Evolutionary conservation across 2,888 invertebrate genomes (phyloP).

Genomic region (Brachypterus glaber): DNA sequence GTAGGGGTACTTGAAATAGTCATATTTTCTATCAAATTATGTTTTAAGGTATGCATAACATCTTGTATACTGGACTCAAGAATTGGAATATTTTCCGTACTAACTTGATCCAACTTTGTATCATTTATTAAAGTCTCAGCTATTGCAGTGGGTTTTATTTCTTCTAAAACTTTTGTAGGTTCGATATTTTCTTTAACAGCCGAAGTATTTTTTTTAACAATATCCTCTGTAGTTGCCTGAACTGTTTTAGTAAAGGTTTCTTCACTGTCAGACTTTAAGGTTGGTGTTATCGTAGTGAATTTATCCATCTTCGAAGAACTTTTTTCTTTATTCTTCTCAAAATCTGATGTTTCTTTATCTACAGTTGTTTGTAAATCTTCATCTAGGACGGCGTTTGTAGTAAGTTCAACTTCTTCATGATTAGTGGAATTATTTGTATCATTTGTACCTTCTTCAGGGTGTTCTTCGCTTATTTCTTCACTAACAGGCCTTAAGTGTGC

Average conservation of each 20-base stretch:
- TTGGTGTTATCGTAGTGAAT: conserved; percentile 26
- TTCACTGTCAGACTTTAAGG: conserved; percentile 21
- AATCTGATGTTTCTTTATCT: conserved; percentile 29
- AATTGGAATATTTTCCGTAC: too few species aligned
- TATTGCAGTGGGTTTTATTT: neutral
- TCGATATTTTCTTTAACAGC: conserved; percentile 11
- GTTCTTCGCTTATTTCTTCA: conserved; percentile 29
- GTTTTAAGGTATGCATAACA: conserved; percentile 29
- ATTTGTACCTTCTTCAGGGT: conserved; percentile 26
- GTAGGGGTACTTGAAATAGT: conserved; percentile 36
- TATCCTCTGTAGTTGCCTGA: neutral
- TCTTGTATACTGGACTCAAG: conserved; percentile 42
- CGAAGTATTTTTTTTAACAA: conserved; percentile 15
- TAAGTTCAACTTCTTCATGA: conserved; percentile 24
- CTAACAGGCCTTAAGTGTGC: conserved; percentile 32
- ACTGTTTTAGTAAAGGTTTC: neutral
- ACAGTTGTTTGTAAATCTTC: conserved; percentile 27
- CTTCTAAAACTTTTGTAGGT: too few species aligned
- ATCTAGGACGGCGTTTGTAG: conserved; percentile 25
- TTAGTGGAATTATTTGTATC: conserved; percentile 18
- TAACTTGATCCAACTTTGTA: neutral
- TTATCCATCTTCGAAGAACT: conserved; percentile 34
- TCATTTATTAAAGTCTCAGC: neutral
- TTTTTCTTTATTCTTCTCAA: conserved; percentile 39
- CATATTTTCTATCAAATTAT: conserved; percentile 22